Evolutionary conservation across 2,113 vertebrate species (phyloP).

Genomic region (Poicephalus gulielmi): DNA sequence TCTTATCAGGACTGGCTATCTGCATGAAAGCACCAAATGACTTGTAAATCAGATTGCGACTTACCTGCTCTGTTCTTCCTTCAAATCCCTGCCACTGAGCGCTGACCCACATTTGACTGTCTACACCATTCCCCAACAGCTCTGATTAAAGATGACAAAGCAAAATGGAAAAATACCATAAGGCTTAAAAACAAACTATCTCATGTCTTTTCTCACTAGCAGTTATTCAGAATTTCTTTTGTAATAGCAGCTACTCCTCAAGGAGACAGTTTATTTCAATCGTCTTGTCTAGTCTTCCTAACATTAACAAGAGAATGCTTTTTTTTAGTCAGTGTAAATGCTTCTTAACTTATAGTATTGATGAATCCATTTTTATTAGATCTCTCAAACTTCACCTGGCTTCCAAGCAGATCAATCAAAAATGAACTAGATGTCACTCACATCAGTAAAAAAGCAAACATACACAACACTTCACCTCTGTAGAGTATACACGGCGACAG

Average conservation of each 20-base stretch:
- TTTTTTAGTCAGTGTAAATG: constrained; percentile 3
- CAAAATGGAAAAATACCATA: not conserved
- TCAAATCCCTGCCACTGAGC: not conserved
- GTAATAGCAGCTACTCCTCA: not conserved
- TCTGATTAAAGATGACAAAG: not conserved
- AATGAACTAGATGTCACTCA: constrained; percentile 1
- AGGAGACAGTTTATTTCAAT: not conserved
- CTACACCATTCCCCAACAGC: not conserved
- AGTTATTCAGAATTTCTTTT: not conserved
- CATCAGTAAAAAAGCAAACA: not conserved
- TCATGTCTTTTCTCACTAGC: not conserved
- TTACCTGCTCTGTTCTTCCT: not conserved
- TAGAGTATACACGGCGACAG: too few relatives aligned
- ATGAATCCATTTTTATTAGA: not conserved
- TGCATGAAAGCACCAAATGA: not conserved
- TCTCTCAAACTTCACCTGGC: not conserved
- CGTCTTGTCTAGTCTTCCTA: not conserved
- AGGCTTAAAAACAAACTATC: not conserved
- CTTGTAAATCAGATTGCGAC: not conserved
- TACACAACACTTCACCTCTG: not conserved
- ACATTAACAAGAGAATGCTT: not conserved
- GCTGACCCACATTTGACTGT: not conserved
- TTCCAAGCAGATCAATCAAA: constrained; percentile 10
- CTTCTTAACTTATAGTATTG: not conserved
- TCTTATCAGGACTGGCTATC: not conserved